Evolutionary conservation across 2,888 invertebrate genomes (phyloP), one percentile per base, ranked within the genome.

Genomic region (Osmoderma eremita): DNA sequence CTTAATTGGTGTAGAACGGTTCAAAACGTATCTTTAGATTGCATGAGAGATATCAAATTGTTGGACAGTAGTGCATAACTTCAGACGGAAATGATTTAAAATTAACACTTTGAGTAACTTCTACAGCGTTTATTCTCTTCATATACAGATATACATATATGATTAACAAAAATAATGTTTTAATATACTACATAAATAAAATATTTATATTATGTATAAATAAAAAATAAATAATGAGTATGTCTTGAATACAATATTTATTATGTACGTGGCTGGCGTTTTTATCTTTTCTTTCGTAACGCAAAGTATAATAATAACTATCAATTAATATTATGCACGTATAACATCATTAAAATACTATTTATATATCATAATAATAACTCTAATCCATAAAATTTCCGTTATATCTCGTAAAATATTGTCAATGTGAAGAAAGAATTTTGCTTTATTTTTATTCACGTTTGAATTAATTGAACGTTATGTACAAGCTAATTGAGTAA

Each of bases 141-240:
- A 63, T 51, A 51, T 63, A 63, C 51, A 63, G 39, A 51, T 63
- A 63, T 24, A 63, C 36, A 15, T 63, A 63, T 38, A 50, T 39
- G 15, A 41, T 41, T 41, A 63, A 63, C 50, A 50, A 63, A 62
- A 62, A 62, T 50, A 49, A 62, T 15, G 49, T 51, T 22, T 39
- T 24, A 48, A 48, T 24, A 30, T 61, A 36, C 51, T 63, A 63
- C 39, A 8, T 22, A 63, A 63, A 50, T 63, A 51, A 41, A 63
- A 63, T 63, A 63, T 53, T 24, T 13, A 13, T 50, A 50, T 53
- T 10, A 30, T 30, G 30, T 30, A 63, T 51, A 63, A 63, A 63
- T 63, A 51, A 63, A 20, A 63, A 50, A 51, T 63, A 63, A 63
- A 63, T 63, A 42, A 51, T 51, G 63, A 63, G 63, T 63, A 63